Evolutionary conservation across 1,140 invertebrate genomes (phyloP).

Genomic region (Aphelinus atriplicis): DNA sequence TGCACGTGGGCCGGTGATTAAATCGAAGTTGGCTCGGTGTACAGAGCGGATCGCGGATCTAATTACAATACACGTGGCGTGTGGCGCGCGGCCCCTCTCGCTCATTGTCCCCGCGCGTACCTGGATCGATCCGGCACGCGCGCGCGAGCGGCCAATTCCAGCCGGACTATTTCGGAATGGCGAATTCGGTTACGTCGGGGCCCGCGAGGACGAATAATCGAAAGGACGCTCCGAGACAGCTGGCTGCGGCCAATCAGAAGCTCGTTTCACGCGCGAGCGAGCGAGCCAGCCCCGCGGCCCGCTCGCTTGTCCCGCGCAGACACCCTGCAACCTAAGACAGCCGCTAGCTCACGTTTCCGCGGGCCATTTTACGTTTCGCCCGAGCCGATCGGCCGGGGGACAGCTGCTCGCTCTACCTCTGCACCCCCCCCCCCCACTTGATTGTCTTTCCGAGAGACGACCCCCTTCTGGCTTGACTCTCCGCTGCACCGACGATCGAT

Average conservation of each 20-base stretch:
- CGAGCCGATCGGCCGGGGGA: too few species aligned
- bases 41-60: slow-evolving; percentile 9
- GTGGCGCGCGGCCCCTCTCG: background rate
- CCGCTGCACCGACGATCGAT: too few species aligned
- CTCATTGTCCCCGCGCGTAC: background rate
- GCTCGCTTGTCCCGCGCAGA: slow-evolving; percentile 8
- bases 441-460: too few species aligned
- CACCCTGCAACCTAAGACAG: background rate
- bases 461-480: too few species aligned
- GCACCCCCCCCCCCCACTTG: too few species aligned
- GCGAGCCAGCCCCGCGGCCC: too few species aligned
- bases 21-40: background rate
- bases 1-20: too few species aligned
- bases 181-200: slow-evolving; percentile 5
- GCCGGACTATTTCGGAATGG: slow-evolving; percentile 1
- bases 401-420: too few species aligned
- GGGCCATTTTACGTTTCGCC: slow-evolving; percentile 41
- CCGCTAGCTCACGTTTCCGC: slow-evolving; percentile 35
- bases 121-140: background rate
- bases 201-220: background rate
- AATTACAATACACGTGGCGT: slow-evolving; percentile 17
- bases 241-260: slow-evolving; percentile 46
- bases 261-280: slow-evolving; percentile 49
- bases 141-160: too few species aligned
- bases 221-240: background rate